Percentiles rank a stretch among this genome's conserved stretches.
Conservation (phyloP, 2,888 invertebrate genomes). For the Julus scandinavius region DNA sequence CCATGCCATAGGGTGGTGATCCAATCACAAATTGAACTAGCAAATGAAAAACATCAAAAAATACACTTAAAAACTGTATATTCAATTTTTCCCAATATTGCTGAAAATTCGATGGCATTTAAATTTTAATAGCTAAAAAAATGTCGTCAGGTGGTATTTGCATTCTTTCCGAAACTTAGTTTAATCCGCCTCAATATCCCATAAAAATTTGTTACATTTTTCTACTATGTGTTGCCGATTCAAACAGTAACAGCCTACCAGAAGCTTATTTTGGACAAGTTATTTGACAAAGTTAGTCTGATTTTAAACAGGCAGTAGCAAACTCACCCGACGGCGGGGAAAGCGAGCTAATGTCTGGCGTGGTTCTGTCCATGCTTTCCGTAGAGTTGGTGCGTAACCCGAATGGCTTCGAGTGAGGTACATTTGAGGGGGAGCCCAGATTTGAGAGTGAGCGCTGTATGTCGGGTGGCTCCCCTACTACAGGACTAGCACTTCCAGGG, state of each 20-base stretch:
- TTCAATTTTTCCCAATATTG: too few relatives aligned
- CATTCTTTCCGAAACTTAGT: too few relatives aligned
- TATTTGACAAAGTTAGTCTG: too few relatives aligned
- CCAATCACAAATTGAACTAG: slow-evolving; percentile 73
- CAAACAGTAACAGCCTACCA: too few relatives aligned
- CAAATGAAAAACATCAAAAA: background rate
- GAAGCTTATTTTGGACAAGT: too few relatives aligned
- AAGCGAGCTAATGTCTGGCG: slow-evolving; percentile 86
- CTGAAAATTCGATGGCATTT: too few relatives aligned
- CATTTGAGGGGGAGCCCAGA: slow-evolving; percentile 63
- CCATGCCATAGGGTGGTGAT: slow-evolving; percentile 75
- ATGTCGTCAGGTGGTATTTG: too few relatives aligned
- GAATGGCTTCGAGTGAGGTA: slow-evolving; percentile 87
- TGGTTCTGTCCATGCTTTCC: slow-evolving; percentile 61
- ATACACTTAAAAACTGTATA: too few relatives aligned
- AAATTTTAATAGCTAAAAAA: too few relatives aligned
- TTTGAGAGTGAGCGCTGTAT: slow-evolving; percentile 31
- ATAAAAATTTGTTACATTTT: too few relatives aligned
- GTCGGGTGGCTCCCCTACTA: slow-evolving; percentile 29
- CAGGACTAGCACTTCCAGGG: slow-evolving; percentile 43
- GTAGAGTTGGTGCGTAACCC: slow-evolving; percentile 74
- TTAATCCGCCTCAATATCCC: too few relatives aligned
- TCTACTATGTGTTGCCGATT: too few relatives aligned
- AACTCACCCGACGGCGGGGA: slow-evolving; percentile 82
- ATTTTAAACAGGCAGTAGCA: background rate